Conservation (phyloP, 1,140 invertebrate species). For the Chrysomallon squamiferum region DNA sequence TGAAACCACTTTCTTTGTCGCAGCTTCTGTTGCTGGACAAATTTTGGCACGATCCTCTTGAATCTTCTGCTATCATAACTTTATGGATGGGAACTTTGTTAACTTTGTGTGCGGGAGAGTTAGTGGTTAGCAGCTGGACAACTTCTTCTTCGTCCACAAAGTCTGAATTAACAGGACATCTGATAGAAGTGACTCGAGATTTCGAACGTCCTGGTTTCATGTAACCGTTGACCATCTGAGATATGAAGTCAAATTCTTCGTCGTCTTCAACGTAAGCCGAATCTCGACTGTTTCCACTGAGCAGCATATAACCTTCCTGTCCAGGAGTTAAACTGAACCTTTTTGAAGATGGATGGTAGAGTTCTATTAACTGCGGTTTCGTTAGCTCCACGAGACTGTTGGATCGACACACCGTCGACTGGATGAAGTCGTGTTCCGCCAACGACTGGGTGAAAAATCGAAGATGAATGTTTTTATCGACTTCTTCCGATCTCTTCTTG, state of each 20-base stretch:
- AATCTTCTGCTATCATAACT: too few species aligned
- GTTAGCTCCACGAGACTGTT: slow-evolving; percentile 46
- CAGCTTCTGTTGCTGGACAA: slow-evolving; percentile 9
- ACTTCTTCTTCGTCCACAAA: too few species aligned
- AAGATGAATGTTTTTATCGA: slow-evolving; percentile 11
- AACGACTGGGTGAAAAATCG: slow-evolving; percentile 17
- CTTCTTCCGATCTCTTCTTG: background rate
- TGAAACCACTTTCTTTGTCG: slow-evolving; percentile 32
- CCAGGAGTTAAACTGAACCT: slow-evolving; percentile 43
- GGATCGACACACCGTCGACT: slow-evolving; percentile 16
- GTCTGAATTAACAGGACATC: too few species aligned
- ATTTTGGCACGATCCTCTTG: background rate
- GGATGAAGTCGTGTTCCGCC: slow-evolving; percentile 8
- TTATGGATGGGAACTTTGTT: too few species aligned
- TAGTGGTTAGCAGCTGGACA: too few species aligned
- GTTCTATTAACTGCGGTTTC: slow-evolving; percentile 16
- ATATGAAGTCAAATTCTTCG: slow-evolving; percentile 11
- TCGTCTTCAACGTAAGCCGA: slow-evolving; percentile 42
- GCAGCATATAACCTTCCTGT: slow-evolving; percentile 42
- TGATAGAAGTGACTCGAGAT: too few species aligned
- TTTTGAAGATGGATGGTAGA: slow-evolving; percentile 25
- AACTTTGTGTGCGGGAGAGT: too few species aligned
- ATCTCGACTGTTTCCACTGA: slow-evolving; percentile 32
- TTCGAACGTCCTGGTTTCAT: too few species aligned
- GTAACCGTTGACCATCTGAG: slow-evolving; percentile 5